Conservation (phyloP, 1,140 invertebrate genomes). For the Brachionus rotundiformis region DNA sequence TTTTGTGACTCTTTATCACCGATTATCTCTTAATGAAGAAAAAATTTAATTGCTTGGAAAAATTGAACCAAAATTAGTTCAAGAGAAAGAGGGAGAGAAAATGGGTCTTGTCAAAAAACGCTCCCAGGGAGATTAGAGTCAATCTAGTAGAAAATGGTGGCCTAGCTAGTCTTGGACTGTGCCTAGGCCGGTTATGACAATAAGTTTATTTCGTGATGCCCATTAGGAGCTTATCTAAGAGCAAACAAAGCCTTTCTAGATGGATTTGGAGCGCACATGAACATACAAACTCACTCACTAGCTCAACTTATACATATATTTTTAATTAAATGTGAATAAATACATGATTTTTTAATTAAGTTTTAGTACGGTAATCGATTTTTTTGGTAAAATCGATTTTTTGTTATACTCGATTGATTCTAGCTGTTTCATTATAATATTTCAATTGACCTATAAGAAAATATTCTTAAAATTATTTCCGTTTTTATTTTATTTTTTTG, state of each 20-base stretch:
- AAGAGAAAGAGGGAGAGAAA: not conserved
- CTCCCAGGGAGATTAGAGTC: not conserved
- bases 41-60: not conserved
- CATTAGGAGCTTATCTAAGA: not conserved
- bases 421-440: not conserved
- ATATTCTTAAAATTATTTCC: not conserved
- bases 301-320: too few species aligned
- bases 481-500: not conserved
- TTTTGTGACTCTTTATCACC: not conserved
- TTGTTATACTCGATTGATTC: not conserved
- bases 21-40: not conserved
- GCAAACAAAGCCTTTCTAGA: not conserved
- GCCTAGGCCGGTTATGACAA: not conserved
- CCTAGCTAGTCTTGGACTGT: not conserved
- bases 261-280: slow-evolving; percentile 2
- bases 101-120: not conserved
- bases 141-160: not conserved
- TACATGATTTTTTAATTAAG: not conserved
- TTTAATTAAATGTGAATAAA: not conserved
- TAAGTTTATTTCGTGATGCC: not conserved
- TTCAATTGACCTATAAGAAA: not conserved
- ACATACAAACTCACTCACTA: not conserved
- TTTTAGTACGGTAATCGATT: slow-evolving; percentile 4
- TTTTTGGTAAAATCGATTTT: not conserved
- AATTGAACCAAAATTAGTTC: not conserved